Conservation (phyloP, 2,888 invertebrate genomes). For the Mechanitis mazaeus region DNA sequence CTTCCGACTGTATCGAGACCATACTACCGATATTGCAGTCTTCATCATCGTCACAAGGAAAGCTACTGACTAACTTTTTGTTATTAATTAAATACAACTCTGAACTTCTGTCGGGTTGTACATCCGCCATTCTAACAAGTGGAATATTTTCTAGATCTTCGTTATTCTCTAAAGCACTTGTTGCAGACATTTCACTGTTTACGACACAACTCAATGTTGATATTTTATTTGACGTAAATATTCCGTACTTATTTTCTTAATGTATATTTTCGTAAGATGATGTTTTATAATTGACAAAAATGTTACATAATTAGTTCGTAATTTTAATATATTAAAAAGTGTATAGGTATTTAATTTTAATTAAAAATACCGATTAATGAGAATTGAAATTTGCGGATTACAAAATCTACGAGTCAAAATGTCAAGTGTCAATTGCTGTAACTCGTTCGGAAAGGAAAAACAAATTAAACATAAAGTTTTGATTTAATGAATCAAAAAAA, state of each 20-base stretch:
- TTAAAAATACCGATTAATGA: background rate
- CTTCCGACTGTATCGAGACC: conserved; percentile 56
- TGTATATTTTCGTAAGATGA: background rate
- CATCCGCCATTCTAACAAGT: conserved; percentile 62
- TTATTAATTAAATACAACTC: conserved; percentile 27
- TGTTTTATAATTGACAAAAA: background rate
- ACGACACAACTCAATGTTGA: conserved; percentile 19
- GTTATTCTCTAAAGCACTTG: conserved; percentile 45
- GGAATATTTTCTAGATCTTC: conserved; percentile 63
- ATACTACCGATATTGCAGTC: conserved; percentile 61
- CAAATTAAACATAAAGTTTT: too few species aligned
- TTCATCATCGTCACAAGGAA: conserved; percentile 39
- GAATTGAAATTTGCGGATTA: conserved; percentile 1
- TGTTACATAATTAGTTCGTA: background rate
- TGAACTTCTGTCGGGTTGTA: conserved; percentile 53
- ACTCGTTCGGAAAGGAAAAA: too few species aligned
- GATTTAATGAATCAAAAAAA: too few species aligned
- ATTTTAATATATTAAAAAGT: background rate
- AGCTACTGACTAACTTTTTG: conserved; percentile 22
- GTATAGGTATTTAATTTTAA: background rate
- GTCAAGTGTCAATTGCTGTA: background rate
- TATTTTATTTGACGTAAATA: conserved; percentile 21
- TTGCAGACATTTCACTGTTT: conserved; percentile 45
- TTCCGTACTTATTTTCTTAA: background rate
- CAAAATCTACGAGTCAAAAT: background rate